These are phyloP conservation scores for Bembecia ichneumoniformis DNA, from an alignment of 2,888 invertebrate species.

Conservation along the genomic window DNA sequence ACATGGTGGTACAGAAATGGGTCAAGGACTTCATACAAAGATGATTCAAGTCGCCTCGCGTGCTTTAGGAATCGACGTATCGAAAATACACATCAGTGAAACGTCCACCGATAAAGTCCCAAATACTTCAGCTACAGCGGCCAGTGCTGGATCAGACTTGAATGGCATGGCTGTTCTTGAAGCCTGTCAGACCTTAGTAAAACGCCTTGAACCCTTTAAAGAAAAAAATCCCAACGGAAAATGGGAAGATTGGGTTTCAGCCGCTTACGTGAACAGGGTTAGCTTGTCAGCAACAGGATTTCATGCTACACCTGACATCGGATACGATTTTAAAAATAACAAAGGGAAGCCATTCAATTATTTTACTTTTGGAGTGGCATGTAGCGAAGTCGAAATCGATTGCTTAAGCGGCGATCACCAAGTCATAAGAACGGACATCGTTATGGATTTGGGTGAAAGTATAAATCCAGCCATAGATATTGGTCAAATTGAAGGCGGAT, in stretches of 20 bases:
- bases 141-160: slow-evolving; percentile 89
- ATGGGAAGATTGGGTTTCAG: slow-evolving; percentile 88
- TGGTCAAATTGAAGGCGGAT: slow-evolving; percentile 96
- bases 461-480: slow-evolving; percentile 97
- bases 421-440: slow-evolving; percentile 90
- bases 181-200: slow-evolving; percentile 83
- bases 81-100: slow-evolving; percentile 85
- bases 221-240: slow-evolving; percentile 80
- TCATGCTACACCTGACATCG: slow-evolving; percentile 82
- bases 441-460: slow-evolving; percentile 97
- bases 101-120: slow-evolving; percentile 93
- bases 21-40: slow-evolving; percentile 96
- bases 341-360: slow-evolving; percentile 85
- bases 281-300: slow-evolving; percentile 88
- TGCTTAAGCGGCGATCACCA: slow-evolving; percentile 95
- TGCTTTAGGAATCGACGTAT: slow-evolving; percentile 77
- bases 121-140: slow-evolving; percentile 91
- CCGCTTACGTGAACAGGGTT: slow-evolving; percentile 83
- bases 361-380: slow-evolving; percentile 88
- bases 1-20: slow-evolving; percentile 97
- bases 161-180: slow-evolving; percentile 92
- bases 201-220: slow-evolving; percentile 82
- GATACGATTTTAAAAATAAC: slow-evolving; percentile 79
- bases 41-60: slow-evolving; percentile 93
- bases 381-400: slow-evolving; percentile 93